Evolutionary conservation across 2,797 vertebrate species (phyloP).

Genomic region (Acropternis orthonyx): DNA sequence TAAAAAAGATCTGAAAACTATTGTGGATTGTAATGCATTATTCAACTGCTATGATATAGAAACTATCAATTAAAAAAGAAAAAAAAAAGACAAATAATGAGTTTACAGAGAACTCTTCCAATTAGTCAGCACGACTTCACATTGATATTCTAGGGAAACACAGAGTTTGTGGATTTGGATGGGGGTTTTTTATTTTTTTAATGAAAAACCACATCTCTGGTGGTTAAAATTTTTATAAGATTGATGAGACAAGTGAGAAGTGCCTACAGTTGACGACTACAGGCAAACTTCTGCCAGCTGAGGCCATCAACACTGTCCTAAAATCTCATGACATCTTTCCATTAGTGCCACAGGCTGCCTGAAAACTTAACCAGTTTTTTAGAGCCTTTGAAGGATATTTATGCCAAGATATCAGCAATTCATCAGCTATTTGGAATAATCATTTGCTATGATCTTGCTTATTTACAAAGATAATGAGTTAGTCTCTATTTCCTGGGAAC

Average conservation of each 20-base stretch:
- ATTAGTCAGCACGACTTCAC: not conserved
- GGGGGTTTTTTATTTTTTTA: not conserved
- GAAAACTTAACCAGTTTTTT: not conserved
- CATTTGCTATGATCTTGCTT: not conserved
- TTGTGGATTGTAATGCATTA: not conserved
- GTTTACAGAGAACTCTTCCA: not conserved
- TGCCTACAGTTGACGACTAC: not conserved
- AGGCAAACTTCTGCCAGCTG: not conserved
- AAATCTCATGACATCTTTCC: not conserved
- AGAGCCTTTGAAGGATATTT: not conserved
- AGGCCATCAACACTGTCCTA: not conserved
- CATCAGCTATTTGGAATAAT: not conserved
- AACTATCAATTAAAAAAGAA: not conserved
- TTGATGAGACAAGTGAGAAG: not conserved
- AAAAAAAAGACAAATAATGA: not conserved
- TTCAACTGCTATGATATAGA: fast-evolving
- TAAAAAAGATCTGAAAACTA: not conserved
- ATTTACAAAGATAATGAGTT: slow-evolving; percentile 17
- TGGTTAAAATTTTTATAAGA: not conserved
- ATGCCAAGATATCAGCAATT: not conserved
- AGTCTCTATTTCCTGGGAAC: slow-evolving; percentile 8
- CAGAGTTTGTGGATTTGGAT: not conserved
- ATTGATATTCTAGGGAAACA: not conserved
- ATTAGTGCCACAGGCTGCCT: not conserved
- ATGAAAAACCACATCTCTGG: not conserved